These are phyloP conservation scores for Capitulum mitella DNA, from an alignment of 2,888 invertebrate species.

Conservation along the genomic window DNA sequence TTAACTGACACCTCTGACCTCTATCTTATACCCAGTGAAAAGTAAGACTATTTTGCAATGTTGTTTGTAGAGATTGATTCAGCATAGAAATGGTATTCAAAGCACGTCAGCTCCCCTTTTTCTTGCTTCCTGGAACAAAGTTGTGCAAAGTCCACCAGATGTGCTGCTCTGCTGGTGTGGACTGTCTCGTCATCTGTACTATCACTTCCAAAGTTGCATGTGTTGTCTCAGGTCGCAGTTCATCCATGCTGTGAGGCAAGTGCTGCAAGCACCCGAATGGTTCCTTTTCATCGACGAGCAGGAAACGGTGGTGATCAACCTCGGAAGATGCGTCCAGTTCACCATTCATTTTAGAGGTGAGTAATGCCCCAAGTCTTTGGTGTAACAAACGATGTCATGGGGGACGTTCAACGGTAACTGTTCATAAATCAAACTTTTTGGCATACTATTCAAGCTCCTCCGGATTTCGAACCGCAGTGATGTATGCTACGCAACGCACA, in stretches of 20 bases:
- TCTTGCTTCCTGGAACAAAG: no score
- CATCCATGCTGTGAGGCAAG: constrained; percentile 66
- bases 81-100: no score
- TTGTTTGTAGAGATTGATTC: no score
- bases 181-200: no score
- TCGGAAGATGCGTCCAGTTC: constrained; percentile 73
- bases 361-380: background rate
- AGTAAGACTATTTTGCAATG: no score
- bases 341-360: constrained; percentile 73
- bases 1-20: no score
- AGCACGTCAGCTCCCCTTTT: no score
- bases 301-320: constrained; percentile 66
- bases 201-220: no score
- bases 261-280: constrained; percentile 85
- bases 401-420: background rate
- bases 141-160: no score
- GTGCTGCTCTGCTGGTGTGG: no score
- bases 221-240: constrained; percentile 66
- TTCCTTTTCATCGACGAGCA: constrained; percentile 76
- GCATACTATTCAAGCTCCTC: background rate
- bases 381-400: background rate
- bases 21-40: no score
- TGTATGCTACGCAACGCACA: background rate
- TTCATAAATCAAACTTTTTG: background rate
- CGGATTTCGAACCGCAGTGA: background rate